Evolutionary conservation across 2,113 vertebrate genomes (phyloP).

Genomic region (Xenopus borealis): DNA sequence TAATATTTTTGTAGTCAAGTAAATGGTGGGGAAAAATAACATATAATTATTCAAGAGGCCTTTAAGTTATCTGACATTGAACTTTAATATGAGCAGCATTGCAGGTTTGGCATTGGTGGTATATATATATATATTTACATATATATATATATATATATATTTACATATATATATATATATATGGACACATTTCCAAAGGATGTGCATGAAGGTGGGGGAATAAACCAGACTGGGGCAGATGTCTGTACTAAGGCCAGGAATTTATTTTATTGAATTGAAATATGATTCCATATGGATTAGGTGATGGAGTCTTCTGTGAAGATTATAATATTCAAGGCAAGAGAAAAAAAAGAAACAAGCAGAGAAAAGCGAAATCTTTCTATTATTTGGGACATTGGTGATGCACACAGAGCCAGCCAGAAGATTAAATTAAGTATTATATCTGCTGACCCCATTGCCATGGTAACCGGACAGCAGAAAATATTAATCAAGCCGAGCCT

Average conservation of each 20-base stretch:
- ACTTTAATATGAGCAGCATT: too few relatives aligned
- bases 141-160: too few relatives aligned
- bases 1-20: too few relatives aligned
- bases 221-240: slow-evolving; percentile 40
- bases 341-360: slow-evolving; percentile 54
- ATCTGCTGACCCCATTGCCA: slow-evolving; percentile 99
- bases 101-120: not conserved
- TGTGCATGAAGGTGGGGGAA: slow-evolving; percentile 36
- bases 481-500: slow-evolving; percentile 96
- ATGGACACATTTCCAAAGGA: slow-evolving; percentile 59
- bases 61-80: slow-evolving; percentile 3
- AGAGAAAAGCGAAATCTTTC: slow-evolving; percentile 59
- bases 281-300: slow-evolving; percentile 67
- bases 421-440: slow-evolving; percentile 99
- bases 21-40: too few relatives aligned
- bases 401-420: slow-evolving; percentile 73
- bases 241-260: slow-evolving; percentile 19
- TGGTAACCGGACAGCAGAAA: slow-evolving; percentile 97
- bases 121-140: too few relatives aligned
- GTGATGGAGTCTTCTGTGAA: slow-evolving; percentile 66
- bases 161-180: too few relatives aligned
- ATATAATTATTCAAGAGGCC: too few relatives aligned
- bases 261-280: slow-evolving; percentile 50
- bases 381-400: slow-evolving; percentile 76
- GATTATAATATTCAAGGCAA: slow-evolving; percentile 63